phyloP scores from a whole-genome alignment of 2,797 vertebrate species.

The Aeoliscus strigatus region DNA sequence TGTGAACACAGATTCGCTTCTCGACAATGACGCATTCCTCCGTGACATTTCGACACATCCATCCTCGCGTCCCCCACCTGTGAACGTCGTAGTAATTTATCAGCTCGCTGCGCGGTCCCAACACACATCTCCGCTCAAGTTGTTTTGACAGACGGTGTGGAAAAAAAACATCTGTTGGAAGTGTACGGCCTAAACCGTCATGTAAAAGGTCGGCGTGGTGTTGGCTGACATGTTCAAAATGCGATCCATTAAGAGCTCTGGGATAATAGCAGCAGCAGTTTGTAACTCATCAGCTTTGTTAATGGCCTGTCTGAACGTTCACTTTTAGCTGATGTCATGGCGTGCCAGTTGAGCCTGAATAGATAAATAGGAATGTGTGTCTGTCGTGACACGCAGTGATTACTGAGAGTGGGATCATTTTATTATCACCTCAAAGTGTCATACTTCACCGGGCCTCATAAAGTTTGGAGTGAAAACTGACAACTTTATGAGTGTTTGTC shows the following conservation, averaged over 20 bases:
- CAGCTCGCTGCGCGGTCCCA: not conserved
- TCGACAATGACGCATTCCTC: slow-evolving; percentile 64
- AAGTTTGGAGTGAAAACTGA: slow-evolving; percentile 26
- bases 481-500: no score
- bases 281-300: slow-evolving; percentile 76
- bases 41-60: slow-evolving; percentile 59
- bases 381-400: slow-evolving; percentile 63
- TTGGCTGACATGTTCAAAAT: slow-evolving; percentile 76
- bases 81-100: slow-evolving; percentile 58
- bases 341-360: slow-evolving; percentile 57
- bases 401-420: slow-evolving; percentile 39
- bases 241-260: slow-evolving; percentile 81
- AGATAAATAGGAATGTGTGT: slow-evolving; percentile 57
- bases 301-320: slow-evolving; percentile 70
- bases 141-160: slow-evolving; percentile 80
- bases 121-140: slow-evolving; percentile 48
- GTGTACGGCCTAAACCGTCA: slow-evolving; percentile 50
- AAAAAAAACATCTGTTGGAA: slow-evolving; percentile 76
- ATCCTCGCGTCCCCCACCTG: slow-evolving; percentile 71
- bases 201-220: slow-evolving; percentile 62
- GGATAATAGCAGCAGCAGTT: slow-evolving; percentile 67
- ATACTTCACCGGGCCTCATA: slow-evolving; percentile 32
- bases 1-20: slow-evolving; percentile 52
- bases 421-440: slow-evolving; percentile 42
- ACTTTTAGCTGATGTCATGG: slow-evolving; percentile 70